Evolutionary conservation across 53 echinoderm and acorn worm species (phyloP).

Genomic region (Antedon mediterranea): DNA sequence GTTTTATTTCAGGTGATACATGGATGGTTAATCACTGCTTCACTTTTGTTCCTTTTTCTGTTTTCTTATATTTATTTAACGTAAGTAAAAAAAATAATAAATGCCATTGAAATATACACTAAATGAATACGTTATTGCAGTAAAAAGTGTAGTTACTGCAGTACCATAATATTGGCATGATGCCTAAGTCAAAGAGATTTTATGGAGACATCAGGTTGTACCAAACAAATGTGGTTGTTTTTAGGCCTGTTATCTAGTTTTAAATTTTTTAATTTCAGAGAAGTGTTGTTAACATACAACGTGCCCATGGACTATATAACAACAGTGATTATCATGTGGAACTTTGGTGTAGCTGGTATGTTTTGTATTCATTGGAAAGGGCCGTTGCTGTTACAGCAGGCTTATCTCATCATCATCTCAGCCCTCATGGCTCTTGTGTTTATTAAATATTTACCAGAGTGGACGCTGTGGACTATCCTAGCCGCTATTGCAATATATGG

Average conservation of each 20-base stretch:
- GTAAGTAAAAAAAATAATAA: constrained; percentile 50
- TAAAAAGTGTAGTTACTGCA: too few species aligned
- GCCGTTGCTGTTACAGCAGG: constrained; percentile 66
- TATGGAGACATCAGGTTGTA: too few species aligned
- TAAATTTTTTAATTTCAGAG: constrained; percentile 35
- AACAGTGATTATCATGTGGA: constrained; percentile 75
- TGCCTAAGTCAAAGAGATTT: too few species aligned
- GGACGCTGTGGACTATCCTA: constrained; percentile 94
- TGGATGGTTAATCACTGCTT: constrained; percentile 84
- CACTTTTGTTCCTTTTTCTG: constrained; percentile 82
- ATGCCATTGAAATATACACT: too few species aligned
- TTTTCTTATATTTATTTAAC: constrained; percentile 87
- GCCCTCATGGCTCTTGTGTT: constrained; percentile 88
- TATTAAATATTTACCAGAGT: constrained; percentile 96
- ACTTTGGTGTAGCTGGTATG: constrained; percentile 91
- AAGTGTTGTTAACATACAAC: constrained; percentile 84
- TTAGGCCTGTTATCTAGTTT: too few species aligned
- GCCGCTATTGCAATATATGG: constrained; percentile 90
- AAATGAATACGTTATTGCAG: too few species aligned
- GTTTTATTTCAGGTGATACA: constrained; percentile 87
- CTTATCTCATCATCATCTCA: constrained; percentile 88
- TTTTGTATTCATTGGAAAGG: constrained; percentile 86
- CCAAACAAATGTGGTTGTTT: too few species aligned
- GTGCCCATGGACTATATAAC: constrained; percentile 94
- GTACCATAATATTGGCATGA: too few species aligned